Base-by-base conservation (phyloP, 1,140 invertebrate genomes). In the Hycleus cichorii region DNA sequence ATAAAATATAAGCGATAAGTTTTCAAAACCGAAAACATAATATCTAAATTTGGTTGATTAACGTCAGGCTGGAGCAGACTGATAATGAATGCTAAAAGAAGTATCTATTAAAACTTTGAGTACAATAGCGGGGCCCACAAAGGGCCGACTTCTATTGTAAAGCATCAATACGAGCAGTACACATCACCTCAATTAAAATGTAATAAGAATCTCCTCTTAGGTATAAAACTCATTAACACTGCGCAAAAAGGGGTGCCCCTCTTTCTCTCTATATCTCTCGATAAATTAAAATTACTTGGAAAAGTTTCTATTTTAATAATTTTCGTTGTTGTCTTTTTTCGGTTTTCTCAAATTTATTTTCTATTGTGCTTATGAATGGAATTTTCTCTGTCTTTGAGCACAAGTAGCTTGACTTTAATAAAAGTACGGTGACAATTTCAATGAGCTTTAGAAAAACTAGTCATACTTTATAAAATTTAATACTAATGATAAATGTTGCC, bases 51-150 rank as follows among this genome's bases (percentile, higher is more conserved):
- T 64, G 61, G 66, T 69, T 71, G 66, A 71, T 69, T 68, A 71
- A 69, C 64, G 66, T 55, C 51, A 42, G 57, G 59, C 66, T 68
- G 66, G 53, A 56, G 64, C 56, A 38, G 59, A 60, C 68, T 71
- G 71, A 72, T 72, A 72, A 72, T 72, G 71, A 72, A 71, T 72
- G 63, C 65, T 62, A 67, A 72, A 72, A 71, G 68, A 71, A 72
- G 67, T 72, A 71, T 72, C 69, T 72, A 72, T 72, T 72, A 72
- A 72, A 72, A 72, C 65, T 72, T 72, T 68, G 59, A 62, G 63
- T 66, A 69, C 67, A 69, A 72, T 63, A 59, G 60, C 65, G 63
- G 47, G 32, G 32, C 32, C 32, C 66, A 65, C 64, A 66, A 68
- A 70, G 61, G 62, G 63, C 56, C 57, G 63, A 32, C 58, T 59